Conservation (phyloP, 2,888 invertebrate genomes). For the Pristionchus maxplancki region DNA sequence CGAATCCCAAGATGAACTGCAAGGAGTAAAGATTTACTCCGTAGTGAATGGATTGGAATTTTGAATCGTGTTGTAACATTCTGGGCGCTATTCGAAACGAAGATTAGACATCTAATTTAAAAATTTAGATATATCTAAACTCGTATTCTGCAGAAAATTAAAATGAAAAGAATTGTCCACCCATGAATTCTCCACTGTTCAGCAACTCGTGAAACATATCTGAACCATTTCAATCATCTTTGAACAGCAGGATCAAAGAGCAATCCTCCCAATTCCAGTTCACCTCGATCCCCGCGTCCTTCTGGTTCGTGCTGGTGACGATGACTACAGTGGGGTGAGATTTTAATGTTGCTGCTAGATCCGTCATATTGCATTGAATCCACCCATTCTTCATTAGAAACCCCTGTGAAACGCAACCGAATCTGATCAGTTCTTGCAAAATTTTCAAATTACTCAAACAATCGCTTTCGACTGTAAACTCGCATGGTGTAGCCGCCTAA, state of each 20-base stretch:
- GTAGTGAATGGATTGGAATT: no score
- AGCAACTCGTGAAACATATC: not conserved
- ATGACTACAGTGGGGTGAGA: slow-evolving; percentile 77
- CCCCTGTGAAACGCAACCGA: not conserved
- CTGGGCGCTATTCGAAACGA: no score
- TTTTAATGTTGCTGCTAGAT: not conserved
- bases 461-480: no score
- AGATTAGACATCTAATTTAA: no score
- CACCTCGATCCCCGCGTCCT: slow-evolving; percentile 76
- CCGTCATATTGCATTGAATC: not conserved
- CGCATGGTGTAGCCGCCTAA: no score
- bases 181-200: not conserved
- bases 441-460: not conserved
- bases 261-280: slow-evolving; percentile 58
- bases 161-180: not conserved
- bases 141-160: no score
- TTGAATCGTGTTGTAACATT: no score
- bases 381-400: not conserved
- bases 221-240: not conserved
- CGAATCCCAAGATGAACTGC: no score
- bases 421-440: no score
- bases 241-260: not conserved
- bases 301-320: slow-evolving; percentile 77
- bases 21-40: no score
- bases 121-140: not conserved